Base-by-base conservation (phyloP, 2,888 invertebrate genomes). In the Clepsis dumicolana region DNA sequence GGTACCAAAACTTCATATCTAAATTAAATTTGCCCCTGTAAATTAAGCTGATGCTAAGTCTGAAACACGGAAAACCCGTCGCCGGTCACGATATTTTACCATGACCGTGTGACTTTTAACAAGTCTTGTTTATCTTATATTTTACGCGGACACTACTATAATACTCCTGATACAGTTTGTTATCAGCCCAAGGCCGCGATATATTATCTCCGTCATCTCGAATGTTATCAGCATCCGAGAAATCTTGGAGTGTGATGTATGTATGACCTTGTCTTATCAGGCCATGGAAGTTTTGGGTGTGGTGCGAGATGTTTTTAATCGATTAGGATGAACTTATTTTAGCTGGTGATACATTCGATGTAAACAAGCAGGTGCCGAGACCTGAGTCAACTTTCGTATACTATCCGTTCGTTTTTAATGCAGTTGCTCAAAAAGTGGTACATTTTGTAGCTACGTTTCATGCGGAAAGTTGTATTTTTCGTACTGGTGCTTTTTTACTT, bases 191-290 rank as follows among this genome's bases (percentile, higher is more conserved):
- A 89, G 88, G 88, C 66, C 80, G 77, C 53, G 73, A 79, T 81
- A 75, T 68, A 75, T 82, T 87, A 87, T 88, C 86, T 77, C 71
- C 82, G 80, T 82, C 83, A 85, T 85, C 83, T 82, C 72, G 80
- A 82, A 80, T 77, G 76, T 82, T 86, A 86, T 88, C 86, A 80
- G 70, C 65, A 74, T 79, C 73, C 77, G 70, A 68, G 71, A 65
- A 75, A 77, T 75, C 77, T 77, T 64, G 69, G 69, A 70, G 73
- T 75, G 73, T 73, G 77, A 75, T 56, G 63, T 53, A 75, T 56
- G 63, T 53, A 61, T 38, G 64, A 57, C 68, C 68, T 68, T 60
- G 56, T 57, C 21, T 60, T 70, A 65, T 70, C 69, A 54, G 25
- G 25, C 10, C 16, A 18, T 56, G 57, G 64, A 64, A 64, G 59